A percentile compares a stretch with the other conserved stretches of the same genome.
Evolutionary conservation across 1,140 invertebrate species (phyloP).

Genomic region (Sinella curviseta): DNA sequence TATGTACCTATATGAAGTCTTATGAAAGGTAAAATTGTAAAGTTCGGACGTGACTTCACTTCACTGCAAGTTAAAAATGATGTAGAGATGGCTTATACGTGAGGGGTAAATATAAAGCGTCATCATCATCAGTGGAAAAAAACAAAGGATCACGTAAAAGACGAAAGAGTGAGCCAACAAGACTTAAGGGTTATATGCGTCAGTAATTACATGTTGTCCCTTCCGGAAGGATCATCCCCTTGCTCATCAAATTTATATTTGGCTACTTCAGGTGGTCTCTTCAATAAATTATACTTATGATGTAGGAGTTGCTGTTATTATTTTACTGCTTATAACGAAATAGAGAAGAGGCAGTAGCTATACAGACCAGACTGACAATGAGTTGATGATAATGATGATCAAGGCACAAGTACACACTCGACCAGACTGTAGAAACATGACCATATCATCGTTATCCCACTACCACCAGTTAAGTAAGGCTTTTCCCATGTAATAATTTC

Average conservation of each 20-base stretch:
- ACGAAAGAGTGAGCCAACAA: neutral
- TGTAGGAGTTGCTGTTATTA: no score
- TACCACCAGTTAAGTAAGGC: neutral
- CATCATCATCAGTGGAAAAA: neutral
- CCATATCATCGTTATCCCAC: neutral
- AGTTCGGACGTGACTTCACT: neutral
- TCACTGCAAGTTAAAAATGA: no score
- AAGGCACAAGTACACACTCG: constrained; percentile 1
- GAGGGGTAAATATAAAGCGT: no score
- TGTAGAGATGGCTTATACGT: no score
- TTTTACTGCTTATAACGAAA: neutral
- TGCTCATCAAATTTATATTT: constrained; percentile 15
- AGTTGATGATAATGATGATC: neutral
- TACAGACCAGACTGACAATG: no score
- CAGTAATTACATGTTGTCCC: constrained; percentile 19
- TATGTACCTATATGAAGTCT: no score
- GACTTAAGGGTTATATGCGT: neutral
- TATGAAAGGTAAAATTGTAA: neutral
- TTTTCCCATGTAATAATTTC: constrained; percentile 6
- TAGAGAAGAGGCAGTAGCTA: no score
- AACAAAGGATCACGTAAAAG: neutral
- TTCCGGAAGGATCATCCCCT: constrained; percentile 17
- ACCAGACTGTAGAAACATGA: no score
- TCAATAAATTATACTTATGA: constrained; percentile 15
- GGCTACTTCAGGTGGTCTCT: constrained; percentile 23